These are phyloP conservation scores for Craterocephalus amniculus DNA, from an alignment of 2,797 vertebrate species.

Conservation along the genomic window DNA sequence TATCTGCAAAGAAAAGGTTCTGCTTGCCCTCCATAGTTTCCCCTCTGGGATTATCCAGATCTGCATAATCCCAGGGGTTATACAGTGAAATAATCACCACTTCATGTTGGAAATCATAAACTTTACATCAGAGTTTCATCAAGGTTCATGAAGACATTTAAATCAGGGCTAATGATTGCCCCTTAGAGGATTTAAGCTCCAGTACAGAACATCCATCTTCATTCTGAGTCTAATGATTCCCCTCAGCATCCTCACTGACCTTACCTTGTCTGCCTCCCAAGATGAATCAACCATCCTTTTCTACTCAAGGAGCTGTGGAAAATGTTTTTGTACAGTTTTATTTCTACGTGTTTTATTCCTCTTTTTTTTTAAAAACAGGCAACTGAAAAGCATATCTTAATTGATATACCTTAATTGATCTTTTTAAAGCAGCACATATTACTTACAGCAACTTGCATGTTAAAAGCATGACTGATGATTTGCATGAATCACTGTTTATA, in stretches of 20 bases:
- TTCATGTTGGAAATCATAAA: slow-evolving; percentile 14
- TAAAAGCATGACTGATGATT: too few species aligned
- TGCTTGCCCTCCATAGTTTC: background rate
- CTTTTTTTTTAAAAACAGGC: background rate
- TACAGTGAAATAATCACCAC: background rate
- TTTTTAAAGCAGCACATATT: slow-evolving; percentile 32
- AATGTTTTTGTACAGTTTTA: slow-evolving; percentile 20
- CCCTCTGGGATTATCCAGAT: slow-evolving; percentile 16
- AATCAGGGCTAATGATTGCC: slow-evolving; percentile 23
- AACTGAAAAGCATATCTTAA: background rate
- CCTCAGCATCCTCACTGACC: slow-evolving; percentile 36
- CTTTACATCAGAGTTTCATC: slow-evolving; percentile 23
- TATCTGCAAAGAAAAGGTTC: background rate
- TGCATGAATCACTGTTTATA: too few species aligned
- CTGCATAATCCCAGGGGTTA: too few species aligned
- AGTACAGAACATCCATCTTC: slow-evolving; percentile 37
- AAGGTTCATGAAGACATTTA: slow-evolving; percentile 22
- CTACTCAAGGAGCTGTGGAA: slow-evolving; percentile 18
- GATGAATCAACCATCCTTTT: slow-evolving; percentile 29
- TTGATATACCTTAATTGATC: slow-evolving; percentile 30
- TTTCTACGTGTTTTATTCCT: background rate
- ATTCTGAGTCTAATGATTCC: slow-evolving; percentile 8
- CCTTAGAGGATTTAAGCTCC: slow-evolving; percentile 4
- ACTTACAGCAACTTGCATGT: slow-evolving; percentile 8
- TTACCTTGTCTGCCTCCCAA: slow-evolving; percentile 35